These are phyloP conservation scores for Drosophila gunungcola DNA, from an alignment of 1,140 invertebrate species.

Conservation along the genomic window DNA sequence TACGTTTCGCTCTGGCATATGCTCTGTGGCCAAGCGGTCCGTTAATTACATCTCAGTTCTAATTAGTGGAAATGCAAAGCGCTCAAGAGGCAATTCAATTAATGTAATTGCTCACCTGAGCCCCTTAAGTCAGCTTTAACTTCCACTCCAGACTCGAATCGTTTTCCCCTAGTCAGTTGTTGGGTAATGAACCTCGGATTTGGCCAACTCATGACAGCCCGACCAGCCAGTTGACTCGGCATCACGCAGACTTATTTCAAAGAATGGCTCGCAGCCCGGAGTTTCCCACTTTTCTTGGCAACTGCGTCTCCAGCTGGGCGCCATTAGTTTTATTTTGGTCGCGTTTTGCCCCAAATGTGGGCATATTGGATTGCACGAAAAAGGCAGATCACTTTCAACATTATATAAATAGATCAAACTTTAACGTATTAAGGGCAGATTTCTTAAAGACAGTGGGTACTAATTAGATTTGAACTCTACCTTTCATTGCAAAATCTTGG, in stretches of 20 bases:
- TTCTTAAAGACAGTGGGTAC: too few species aligned
- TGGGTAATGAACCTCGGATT: constrained; percentile 36
- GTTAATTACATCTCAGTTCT: constrained; percentile 53
- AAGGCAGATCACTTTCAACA: constrained; percentile 18
- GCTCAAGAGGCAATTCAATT: constrained; percentile 47
- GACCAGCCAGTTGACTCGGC: constrained; percentile 1
- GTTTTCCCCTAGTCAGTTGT: constrained; percentile 40
- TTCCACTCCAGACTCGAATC: constrained; percentile 7
- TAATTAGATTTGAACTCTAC: too few species aligned
- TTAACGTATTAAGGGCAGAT: neutral
- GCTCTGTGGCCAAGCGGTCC: constrained; percentile 3
- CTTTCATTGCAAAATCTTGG: too few species aligned
- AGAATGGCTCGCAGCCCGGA: constrained; percentile 15
- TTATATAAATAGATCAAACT: neutral
- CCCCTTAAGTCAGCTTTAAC: constrained; percentile 18
- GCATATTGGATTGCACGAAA: constrained; percentile 32
- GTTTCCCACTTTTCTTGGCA: constrained; percentile 24
- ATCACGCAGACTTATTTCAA: constrained; percentile 16
- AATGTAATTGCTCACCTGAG: constrained; percentile 43
- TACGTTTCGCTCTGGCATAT: constrained; percentile 29
- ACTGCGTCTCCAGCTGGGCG: constrained; percentile 43
- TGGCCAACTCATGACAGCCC: constrained; percentile 50
- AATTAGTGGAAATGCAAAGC: constrained; percentile 62
- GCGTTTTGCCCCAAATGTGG: constrained; percentile 26
- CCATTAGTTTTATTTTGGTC: constrained; percentile 28